phyloP scores from a whole-genome alignment of 2,113 vertebrate species.

The Gadus macrocephalus region DNA sequence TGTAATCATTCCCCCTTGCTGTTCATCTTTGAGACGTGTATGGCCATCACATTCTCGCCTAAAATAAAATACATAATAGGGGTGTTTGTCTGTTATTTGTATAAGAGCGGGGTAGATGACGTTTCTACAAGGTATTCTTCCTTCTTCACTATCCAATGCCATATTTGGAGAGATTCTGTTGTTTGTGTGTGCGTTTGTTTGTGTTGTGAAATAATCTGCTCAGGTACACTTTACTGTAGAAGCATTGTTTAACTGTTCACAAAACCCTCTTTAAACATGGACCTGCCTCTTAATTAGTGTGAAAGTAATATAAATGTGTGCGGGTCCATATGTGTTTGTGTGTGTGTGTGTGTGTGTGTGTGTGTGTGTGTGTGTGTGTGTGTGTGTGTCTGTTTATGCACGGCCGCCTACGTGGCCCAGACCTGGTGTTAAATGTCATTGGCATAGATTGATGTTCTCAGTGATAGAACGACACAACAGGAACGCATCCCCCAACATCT shows the following conservation, averaged over 20 bases:
- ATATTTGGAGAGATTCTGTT: background rate
- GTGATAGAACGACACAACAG: slow-evolving; percentile 58
- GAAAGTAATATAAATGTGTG: background rate
- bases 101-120: slow-evolving; percentile 1
- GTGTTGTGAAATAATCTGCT: background rate
- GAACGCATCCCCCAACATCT: slow-evolving; percentile 45
- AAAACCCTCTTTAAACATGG: too few species aligned
- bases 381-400: slow-evolving; percentile 13
- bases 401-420: slow-evolving; percentile 47
- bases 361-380: background rate
- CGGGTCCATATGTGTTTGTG: slow-evolving; percentile 4
- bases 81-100: background rate
- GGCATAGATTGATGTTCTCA: slow-evolving; percentile 70
- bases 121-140: too few species aligned
- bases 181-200: slow-evolving; percentile 13
- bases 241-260: too few species aligned
- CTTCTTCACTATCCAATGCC: too few species aligned
- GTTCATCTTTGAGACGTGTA: too few species aligned
- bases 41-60: too few species aligned
- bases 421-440: slow-evolving; percentile 74
- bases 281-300: too few species aligned
- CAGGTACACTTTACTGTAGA: too few species aligned
- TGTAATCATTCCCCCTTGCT: too few species aligned
- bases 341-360: background rate
- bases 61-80: too few species aligned